Percentiles rank a stretch among this genome's conserved stretches.
These are phyloP conservation scores for Podiceps cristatus DNA, from an alignment of 2,113 vertebrate species.

Conservation along the genomic window DNA sequence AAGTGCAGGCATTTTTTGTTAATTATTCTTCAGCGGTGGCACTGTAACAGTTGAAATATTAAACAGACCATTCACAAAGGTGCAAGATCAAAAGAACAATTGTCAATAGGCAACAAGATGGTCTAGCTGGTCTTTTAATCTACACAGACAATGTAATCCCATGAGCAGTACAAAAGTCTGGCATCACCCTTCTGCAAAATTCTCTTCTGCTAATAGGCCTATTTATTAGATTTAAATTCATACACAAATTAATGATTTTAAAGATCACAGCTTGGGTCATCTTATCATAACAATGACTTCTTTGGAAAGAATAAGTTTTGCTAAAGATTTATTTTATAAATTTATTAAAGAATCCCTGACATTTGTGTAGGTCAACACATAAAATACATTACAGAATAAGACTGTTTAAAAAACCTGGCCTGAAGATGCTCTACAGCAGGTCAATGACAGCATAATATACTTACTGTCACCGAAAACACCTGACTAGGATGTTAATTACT, in stretches of 20 bases:
- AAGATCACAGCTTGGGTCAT: not conserved
- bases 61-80: not conserved
- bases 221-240: not conserved
- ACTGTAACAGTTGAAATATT: not conserved
- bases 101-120: not conserved
- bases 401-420: not conserved
- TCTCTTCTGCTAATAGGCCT: not conserved
- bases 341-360: not conserved
- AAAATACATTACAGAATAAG: not conserved
- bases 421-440: not conserved
- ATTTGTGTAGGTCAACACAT: not conserved
- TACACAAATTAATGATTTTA: not conserved
- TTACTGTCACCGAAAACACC: conserved; percentile 34
- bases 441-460: conserved; percentile 33
- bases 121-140: not conserved
- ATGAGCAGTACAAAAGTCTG: not conserved
- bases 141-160: not conserved
- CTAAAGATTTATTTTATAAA: not conserved
- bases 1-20: not conserved
- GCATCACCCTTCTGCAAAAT: not conserved
- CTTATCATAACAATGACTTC: not conserved
- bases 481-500: conserved; percentile 46
- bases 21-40: not conserved
- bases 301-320: not conserved
- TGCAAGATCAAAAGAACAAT: not conserved